Percentiles rank a stretch among this genome's conserved stretches.
Evolutionary conservation across 2,888 invertebrate genomes (phyloP).

Genomic region (Icerya purchasi): DNA sequence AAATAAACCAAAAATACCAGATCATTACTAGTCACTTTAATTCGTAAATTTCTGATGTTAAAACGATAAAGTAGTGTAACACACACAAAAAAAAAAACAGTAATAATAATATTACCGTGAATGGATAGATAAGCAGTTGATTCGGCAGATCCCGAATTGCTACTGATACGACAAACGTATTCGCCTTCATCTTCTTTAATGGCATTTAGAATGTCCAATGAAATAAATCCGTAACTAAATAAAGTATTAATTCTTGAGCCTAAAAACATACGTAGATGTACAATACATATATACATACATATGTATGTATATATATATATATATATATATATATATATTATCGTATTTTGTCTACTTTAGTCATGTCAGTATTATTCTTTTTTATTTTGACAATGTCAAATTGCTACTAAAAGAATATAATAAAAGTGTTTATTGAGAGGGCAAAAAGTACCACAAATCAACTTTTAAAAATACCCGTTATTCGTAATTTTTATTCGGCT

Average conservation of each 20-base stretch:
- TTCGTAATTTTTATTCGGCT: no score
- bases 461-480: no score
- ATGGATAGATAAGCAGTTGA: slow-evolving; percentile 63
- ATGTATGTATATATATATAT: neutral
- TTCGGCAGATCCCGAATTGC: slow-evolving; percentile 67
- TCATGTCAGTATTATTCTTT: no score
- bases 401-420: no score
- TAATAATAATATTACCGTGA: slow-evolving; percentile 27
- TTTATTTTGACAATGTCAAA: no score
- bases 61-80: no score
- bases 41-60: no score
- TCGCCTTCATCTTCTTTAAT: slow-evolving; percentile 71
- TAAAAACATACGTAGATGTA: no score
- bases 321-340: no score
- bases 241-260: slow-evolving; percentile 88
- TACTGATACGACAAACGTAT: slow-evolving; percentile 70
- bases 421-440: neutral
- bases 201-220: slow-evolving; percentile 72
- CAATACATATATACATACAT: slow-evolving; percentile 12
- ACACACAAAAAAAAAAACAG: neutral
- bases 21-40: no score
- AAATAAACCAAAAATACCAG: no score
- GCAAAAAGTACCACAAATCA: neutral
- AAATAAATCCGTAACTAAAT: slow-evolving; percentile 94
- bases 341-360: no score